A percentile compares a stretch with the other conserved stretches of the same genome.
Conservation (phyloP, 2,888 invertebrate species). For the Pristionchus japonicus region DNA sequence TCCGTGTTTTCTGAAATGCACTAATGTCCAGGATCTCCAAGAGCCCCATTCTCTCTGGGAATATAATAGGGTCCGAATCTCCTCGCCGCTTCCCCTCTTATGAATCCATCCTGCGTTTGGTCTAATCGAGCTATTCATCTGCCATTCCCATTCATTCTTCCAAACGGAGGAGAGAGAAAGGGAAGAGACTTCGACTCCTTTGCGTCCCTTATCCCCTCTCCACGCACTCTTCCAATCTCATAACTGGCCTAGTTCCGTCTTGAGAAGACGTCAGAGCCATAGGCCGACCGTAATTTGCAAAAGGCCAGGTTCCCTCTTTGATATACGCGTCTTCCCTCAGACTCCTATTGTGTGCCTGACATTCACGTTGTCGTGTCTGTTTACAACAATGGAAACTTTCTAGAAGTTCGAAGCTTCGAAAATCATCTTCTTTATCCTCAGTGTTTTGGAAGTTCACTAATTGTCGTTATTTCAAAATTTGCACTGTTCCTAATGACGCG, state of each 20-base stretch:
- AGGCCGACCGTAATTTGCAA: neutral
- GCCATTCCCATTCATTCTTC: slow-evolving; percentile 49
- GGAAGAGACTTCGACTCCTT: neutral
- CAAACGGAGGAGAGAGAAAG: neutral
- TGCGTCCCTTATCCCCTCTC: neutral
- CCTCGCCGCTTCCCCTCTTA: neutral
- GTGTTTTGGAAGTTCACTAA: neutral
- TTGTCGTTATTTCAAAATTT: neutral
- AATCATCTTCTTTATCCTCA: neutral
- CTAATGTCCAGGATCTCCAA: too few species aligned
- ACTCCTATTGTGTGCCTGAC: neutral
- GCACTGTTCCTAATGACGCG: neutral
- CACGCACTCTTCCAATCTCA: slow-evolving; percentile 10
- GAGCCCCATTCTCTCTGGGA: neutral
- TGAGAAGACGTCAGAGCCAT: neutral
- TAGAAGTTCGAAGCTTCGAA: neutral
- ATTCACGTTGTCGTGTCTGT: neutral
- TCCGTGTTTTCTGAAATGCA: neutral
- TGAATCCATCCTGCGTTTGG: slow-evolving; percentile 13
- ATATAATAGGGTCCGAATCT: neutral
- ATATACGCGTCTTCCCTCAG: neutral
- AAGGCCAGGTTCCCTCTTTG: too few species aligned
- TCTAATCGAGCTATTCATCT: slow-evolving; percentile 49
- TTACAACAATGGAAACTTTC: neutral
- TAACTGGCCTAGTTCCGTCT: neutral